Base-by-base conservation (phyloP, 1,140 invertebrate genomes). In the Brachionus angularis region DNA sequence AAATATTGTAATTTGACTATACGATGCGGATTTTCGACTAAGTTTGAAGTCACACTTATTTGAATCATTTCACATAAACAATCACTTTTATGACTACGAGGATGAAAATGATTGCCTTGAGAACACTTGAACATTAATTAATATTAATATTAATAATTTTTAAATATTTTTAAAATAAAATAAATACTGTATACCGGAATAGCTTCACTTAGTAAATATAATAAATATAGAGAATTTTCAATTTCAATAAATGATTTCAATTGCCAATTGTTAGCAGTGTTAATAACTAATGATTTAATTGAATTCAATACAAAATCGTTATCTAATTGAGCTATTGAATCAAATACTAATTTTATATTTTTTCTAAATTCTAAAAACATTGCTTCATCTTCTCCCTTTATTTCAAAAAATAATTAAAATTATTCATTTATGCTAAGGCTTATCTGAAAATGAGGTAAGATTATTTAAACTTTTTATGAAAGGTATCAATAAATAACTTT, bases 311-410 rank as follows among this genome's bases (percentile, higher is more conserved):
- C 79, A 61, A 85, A 75, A 34, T 84, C 77, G 16, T 77, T 75
- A 72, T 85, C 83, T 80, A 85, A 72, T 5, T 77, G 76, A 42
- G 81, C 81, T 36, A 86, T 73, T 73, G 85, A 86, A 74, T 85
- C 85, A 75, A 86, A 85, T 3, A 86, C 76, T 5, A 83, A 78
- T 76, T 84, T 85, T 23, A 85, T 73, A 52, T 84, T 82, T 75
- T 86, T 86, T 71, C 85, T 80, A 74, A 81, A 84, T 70, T 84
- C 83, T 58, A 80, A 75, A 77, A 86, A 86, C 75, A 80, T 79
- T 14, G 84, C 84, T 77, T 86, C 85, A 69, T 86, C 84, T 76
- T 85, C 84, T 8, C 84, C 84, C 78, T 82, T 58, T 16, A 10
- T 42, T 16, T 42, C 21, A 33, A 5, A 33, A 34, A 25, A 34